Evolutionary conservation across 2,797 vertebrate species (phyloP).

Genomic region (Morus bassanus): DNA sequence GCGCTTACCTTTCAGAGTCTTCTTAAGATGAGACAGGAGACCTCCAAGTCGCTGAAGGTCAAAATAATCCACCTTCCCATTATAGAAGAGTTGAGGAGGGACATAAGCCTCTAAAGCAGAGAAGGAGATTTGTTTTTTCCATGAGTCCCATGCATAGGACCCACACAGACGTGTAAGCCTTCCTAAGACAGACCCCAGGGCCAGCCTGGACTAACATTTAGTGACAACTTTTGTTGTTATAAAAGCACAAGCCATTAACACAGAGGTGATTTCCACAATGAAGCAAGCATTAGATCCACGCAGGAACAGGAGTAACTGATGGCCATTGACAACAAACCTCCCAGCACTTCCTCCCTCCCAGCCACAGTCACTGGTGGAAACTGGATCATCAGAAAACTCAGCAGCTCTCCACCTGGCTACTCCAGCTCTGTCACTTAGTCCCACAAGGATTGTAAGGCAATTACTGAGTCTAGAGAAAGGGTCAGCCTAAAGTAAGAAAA

Average conservation of each 20-base stretch:
- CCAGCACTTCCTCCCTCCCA: not conserved
- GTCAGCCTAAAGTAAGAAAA: not conserved
- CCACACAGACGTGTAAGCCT: not conserved
- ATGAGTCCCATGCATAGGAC: not conserved
- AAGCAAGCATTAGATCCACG: not conserved
- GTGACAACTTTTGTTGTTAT: not conserved
- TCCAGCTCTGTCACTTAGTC: not conserved
- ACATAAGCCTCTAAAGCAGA: constrained; percentile 86
- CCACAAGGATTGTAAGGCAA: not conserved
- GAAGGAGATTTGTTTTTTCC: not conserved
- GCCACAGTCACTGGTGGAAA: not conserved
- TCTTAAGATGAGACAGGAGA: constrained; percentile 94
- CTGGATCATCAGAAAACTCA: not conserved
- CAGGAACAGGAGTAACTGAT: not conserved
- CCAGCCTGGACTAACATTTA: not conserved
- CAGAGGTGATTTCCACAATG: not conserved
- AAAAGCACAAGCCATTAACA: not conserved
- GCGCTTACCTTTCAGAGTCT: constrained; percentile 91
- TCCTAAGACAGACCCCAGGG: not conserved
- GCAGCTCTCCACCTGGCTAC: not conserved
- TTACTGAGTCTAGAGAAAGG: not conserved
- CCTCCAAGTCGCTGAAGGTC: constrained; percentile 96
- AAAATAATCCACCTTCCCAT: constrained; percentile 98
- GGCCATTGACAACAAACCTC: not conserved
- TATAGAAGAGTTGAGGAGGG: constrained; percentile 96